Evolutionary conservation across 1,140 invertebrate species (phyloP).

Genomic region (Drosophila nigromelanica): DNA sequence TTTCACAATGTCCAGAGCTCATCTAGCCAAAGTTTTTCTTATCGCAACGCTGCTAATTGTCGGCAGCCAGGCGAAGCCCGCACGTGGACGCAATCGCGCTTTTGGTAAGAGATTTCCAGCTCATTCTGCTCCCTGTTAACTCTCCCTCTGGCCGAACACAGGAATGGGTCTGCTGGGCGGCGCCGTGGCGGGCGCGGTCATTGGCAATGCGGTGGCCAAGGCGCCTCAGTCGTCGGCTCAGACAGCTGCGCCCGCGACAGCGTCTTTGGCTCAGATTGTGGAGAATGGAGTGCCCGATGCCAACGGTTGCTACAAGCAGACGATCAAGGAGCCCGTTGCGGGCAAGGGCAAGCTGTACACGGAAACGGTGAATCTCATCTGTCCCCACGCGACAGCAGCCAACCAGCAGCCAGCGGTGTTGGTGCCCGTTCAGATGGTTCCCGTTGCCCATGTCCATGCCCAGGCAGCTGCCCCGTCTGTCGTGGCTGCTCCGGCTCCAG

Average conservation of each 20-base stretch:
- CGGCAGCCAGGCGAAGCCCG: constrained; percentile 45
- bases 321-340: constrained; percentile 48
- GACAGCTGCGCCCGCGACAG: constrained; percentile 17
- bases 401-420: not conserved
- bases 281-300: constrained; percentile 50
- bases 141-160: constrained; percentile 1
- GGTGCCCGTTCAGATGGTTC: constrained; percentile 2
- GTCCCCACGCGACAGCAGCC: constrained; percentile 38
- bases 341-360: constrained; percentile 49
- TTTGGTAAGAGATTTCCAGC: constrained; percentile 46
- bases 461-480: not conserved
- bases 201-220: constrained; percentile 44
- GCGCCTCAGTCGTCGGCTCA: constrained; percentile 12
- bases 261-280: constrained; percentile 47
- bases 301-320: constrained; percentile 66
- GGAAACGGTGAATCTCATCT: constrained; percentile 59
- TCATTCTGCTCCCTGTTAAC: too few species aligned
- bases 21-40: constrained; percentile 33
- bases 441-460: not conserved
- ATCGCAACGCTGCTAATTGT: constrained; percentile 31
- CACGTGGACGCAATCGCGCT: constrained; percentile 44
- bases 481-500: constrained; percentile 5
- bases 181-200: constrained; percentile 46
- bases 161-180: constrained; percentile 60
- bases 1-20: constrained; percentile 42